Evolutionary conservation across 2,888 invertebrate genomes (phyloP), one percentile per base, ranked within the genome.

Genomic region (Cyaniris semiargus): DNA sequence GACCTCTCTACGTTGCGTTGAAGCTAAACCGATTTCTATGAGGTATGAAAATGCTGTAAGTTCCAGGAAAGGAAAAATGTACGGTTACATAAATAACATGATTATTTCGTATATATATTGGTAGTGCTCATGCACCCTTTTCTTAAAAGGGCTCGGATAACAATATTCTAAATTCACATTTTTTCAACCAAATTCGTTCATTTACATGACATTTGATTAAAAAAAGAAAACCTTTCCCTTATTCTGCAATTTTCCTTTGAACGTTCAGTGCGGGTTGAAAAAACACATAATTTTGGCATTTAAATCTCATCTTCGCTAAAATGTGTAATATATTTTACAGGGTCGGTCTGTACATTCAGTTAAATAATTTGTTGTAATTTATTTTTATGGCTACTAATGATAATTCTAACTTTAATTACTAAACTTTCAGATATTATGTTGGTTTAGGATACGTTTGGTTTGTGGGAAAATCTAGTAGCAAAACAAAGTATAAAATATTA

Each of bases 271-370:
- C 4, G 60, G 23, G 23, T 13, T 23, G 60, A 60, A 60, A 60
- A 60, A 58, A 58, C 58, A 58, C 58, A 58, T 58, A 58, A 60
- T 23, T 60, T 60, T 23, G 13, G 23, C 60, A 60, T 60, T 60
- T 60, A 60, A 60, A 23, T n/a, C 60, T 23, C 13, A 60, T 60
- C 13, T 60, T 23, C 23, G 3, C 60, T 23, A 13, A 60, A 60
- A 23, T 60, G 23, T 60, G 0, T 8, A 56, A 44, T 44, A 44
- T 44, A 44, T 44, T 56, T 18, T n/a, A 2, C 58, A 21, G 21
- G 58, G 2, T 21, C n/a, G 18, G 56, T 56, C 7, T n/a, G 10
- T 10, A 44, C 18, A 56, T n/a, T 56, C 18, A 18, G n/a, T 56
- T 44, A 44, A 44, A 44, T 44, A 10, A 44, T 44, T 44, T 44